phyloP scores from a whole-genome alignment of 2,888 invertebrate genomes.

The Drosophila monieri region DNA sequence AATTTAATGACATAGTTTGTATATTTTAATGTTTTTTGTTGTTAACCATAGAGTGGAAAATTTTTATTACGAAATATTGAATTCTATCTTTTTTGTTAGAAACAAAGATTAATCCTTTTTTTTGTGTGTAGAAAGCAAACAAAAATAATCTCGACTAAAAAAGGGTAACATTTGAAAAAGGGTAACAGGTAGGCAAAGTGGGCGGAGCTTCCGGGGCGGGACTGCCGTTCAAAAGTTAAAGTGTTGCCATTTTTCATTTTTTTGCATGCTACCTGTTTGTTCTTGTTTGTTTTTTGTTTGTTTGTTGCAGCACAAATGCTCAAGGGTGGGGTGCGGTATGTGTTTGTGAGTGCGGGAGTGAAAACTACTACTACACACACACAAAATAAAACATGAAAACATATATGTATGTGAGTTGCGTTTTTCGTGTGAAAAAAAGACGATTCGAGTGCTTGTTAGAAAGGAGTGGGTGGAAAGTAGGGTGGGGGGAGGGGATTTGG shows the following conservation, averaged over 20 bases:
- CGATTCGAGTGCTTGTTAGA: constrained; percentile 54
- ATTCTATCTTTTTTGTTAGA: too few relatives aligned
- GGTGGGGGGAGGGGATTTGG: not conserved
- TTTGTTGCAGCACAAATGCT: constrained; percentile 42
- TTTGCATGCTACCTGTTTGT: constrained; percentile 35
- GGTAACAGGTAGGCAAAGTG: constrained; percentile 6
- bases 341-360: constrained; percentile 10
- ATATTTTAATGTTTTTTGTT: too few relatives aligned
- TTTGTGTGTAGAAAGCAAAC: constrained; percentile 11
- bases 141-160: constrained; percentile 34
- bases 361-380: constrained; percentile 16
- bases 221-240: constrained; percentile 51
- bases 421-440: constrained; percentile 47
- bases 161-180: constrained; percentile 37
- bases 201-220: constrained; percentile 15
- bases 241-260: constrained; percentile 55
- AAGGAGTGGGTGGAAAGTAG: constrained; percentile 10
- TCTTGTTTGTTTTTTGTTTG: constrained; percentile 35
- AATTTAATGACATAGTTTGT: too few relatives aligned
- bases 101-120: not conserved
- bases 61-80: too few relatives aligned
- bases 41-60: too few relatives aligned
- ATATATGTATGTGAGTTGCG: constrained; percentile 45
- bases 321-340: constrained; percentile 21
- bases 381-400: constrained; percentile 33